phyloP scores from a whole-genome alignment of 2,888 invertebrate genomes.

The Formica aserva region DNA sequence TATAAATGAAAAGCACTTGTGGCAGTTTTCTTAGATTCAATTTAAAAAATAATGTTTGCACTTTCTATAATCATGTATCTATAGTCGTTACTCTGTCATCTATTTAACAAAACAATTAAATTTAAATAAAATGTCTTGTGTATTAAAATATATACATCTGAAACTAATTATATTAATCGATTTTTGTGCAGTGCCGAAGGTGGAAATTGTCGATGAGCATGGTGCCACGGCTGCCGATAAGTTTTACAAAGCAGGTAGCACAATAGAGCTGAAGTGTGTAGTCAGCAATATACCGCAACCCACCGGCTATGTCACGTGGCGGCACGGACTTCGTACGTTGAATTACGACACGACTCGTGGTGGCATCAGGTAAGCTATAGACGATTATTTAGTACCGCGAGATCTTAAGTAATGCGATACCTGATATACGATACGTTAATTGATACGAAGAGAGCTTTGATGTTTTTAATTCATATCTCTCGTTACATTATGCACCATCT shows the following conservation, averaged over 20 bases:
- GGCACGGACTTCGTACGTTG: conserved; percentile 91
- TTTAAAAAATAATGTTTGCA: background rate
- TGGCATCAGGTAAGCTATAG: conserved; percentile 90
- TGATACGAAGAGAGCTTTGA: background rate
- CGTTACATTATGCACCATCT: background rate
- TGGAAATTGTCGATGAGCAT: conserved; percentile 93
- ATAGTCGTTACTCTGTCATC: too few relatives aligned
- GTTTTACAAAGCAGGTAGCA: conserved; percentile 93
- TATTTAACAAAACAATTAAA: background rate
- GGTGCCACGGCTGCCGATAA: conserved; percentile 92
- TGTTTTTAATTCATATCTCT: background rate
- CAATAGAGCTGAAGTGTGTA: conserved; percentile 93
- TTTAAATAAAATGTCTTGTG: background rate
- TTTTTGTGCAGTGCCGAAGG: conserved; percentile 90
- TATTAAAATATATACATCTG: background rate
- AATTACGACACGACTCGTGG: conserved; percentile 93
- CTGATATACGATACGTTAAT: background rate
- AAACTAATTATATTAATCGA: conserved; percentile 8
- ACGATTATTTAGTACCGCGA: background rate
- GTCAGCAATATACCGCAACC: conserved; percentile 93
- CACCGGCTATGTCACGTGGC: conserved; percentile 92
- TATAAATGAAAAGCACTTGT: background rate
- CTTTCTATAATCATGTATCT: background rate
- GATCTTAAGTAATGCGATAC: background rate
- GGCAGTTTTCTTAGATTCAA: background rate